phyloP scores from a whole-genome alignment of 2,113 vertebrate species.

The Calidris pygmaea region DNA sequence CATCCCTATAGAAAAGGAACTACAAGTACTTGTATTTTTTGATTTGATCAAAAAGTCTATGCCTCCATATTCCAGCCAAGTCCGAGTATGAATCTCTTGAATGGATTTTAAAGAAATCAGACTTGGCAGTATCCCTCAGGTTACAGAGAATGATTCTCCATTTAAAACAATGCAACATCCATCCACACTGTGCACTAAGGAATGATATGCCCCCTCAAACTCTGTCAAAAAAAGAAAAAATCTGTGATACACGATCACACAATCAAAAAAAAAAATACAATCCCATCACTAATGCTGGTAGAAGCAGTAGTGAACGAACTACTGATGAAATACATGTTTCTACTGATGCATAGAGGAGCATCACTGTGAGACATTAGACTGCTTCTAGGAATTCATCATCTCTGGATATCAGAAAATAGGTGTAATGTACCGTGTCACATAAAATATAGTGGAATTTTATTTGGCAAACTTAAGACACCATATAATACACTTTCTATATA shows the following conservation, averaged over 20 bases:
- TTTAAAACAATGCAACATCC: not conserved
- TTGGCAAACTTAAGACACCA: not conserved
- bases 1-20: not conserved
- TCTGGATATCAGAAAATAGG: not conserved
- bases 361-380: not conserved
- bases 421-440: not conserved
- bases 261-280: not conserved
- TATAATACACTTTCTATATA: not conserved
- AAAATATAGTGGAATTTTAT: not conserved
- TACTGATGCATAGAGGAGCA: not conserved
- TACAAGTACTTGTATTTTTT: not conserved
- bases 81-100: slow-evolving; percentile 16
- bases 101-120: slow-evolving; percentile 5
- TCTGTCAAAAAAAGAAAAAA: not conserved
- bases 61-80: not conserved
- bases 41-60: not conserved
- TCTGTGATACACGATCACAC: not conserved
- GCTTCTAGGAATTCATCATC: not conserved
- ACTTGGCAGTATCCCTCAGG: slow-evolving; percentile 18
- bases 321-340: not conserved
- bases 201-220: not conserved
- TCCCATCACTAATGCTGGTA: not conserved
- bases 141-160: not conserved
- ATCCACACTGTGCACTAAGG: not conserved
- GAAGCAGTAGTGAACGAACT: not conserved